Base-by-base conservation (phyloP, 2,113 vertebrate genomes). In the Isichthys henryi region DNA sequence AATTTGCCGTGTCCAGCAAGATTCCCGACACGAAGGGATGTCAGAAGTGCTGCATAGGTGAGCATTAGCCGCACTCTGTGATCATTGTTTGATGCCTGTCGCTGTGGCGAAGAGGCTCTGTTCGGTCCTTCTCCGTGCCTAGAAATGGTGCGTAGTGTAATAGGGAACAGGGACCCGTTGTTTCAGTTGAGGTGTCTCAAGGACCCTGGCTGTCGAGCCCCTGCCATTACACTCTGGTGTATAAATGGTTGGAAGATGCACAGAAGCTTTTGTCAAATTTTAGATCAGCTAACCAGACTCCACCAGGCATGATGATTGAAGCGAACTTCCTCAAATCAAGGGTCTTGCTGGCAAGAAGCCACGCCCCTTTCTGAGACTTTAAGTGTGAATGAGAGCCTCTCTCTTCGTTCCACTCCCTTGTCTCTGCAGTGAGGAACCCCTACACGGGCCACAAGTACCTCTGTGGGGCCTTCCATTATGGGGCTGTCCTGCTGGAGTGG, bases 1-100 rank as follows among this genome's bases (percentile, higher is more conserved):
- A 99, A 95, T 99, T 98, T 96, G 95, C 98, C 0, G 98, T 99
- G 90, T 99, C 97, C 92, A 97, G 97, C 93, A 99, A 99, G 96
- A 99, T 99, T 93, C 98, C 98, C 92, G 98, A 99, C 91, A 99
- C 98, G 88, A 99, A 99, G 93, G 98, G 97, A 88, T 99, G 98
- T 96, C 98, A 99, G 92, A 99, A 99, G 93, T 99, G 98, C 92
- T 99, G 98, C 90, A 97, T 99, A 77, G 98, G 98, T 99, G 95
- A 97, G 97, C 96, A 0, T 11, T 10, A 17, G n/a, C 31, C 5
- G 17, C 31, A 10, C 45, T 49, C 46, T 50, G 17, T 86, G 45
- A 48, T 86, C 21, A 10, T 86, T 50, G 46, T 86, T 86, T 50
- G 17, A 48, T 50, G 83, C 9, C 83, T 39, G 70, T 85, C 10